Evolutionary conservation across 1,140 invertebrate species (phyloP), one percentile per base, ranked within the genome.

Genomic region (Phocides pigmalion): DNA sequence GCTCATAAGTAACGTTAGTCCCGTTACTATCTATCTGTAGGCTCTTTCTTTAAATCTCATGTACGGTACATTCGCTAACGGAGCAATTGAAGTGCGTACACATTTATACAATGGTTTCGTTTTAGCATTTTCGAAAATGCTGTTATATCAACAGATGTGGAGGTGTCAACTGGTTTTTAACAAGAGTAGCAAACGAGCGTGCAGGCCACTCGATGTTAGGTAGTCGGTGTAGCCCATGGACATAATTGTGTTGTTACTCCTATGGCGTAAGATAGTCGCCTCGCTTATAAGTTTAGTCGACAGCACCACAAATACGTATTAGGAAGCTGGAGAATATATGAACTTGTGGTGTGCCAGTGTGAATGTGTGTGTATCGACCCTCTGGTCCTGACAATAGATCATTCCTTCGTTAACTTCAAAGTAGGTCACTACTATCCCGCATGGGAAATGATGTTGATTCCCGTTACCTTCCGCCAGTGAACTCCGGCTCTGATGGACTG

Each of bases 401-500:
- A 9, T 4, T 32, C 9, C 28, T 32, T 32, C 28, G 28, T 32
- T 32, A 32, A 32, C 8, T 4, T 28, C 20, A 22, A 9, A 28
- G 12, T 49, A 16, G 14, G 22, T 20, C 22, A 49, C 19, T 15
- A 22, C 46, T 67, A 70, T 74, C 50, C 44, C 62, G 67, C 70
- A 72, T 76, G 72, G 74, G 73, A 76, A 80, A 79, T 66, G 63
- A 69, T 76, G 82, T 75, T 74, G 62, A 53, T 69, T 82, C 74
- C 83, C 84, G 82, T 87, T 87, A 87, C 54, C 62, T 64, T 74
- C 76, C 79, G 77, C 82, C 76, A 77, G 76, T 76, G 65, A 70
- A 70, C 72, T 74, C 73, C 74, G 74, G 80, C 81, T 85, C 81
- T 82, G 81, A 87, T 84, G 73, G 72, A 79, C 75, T 66, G 66